Conservation (phyloP, 2,888 invertebrate species). For the Odontothrips loti region DNA sequence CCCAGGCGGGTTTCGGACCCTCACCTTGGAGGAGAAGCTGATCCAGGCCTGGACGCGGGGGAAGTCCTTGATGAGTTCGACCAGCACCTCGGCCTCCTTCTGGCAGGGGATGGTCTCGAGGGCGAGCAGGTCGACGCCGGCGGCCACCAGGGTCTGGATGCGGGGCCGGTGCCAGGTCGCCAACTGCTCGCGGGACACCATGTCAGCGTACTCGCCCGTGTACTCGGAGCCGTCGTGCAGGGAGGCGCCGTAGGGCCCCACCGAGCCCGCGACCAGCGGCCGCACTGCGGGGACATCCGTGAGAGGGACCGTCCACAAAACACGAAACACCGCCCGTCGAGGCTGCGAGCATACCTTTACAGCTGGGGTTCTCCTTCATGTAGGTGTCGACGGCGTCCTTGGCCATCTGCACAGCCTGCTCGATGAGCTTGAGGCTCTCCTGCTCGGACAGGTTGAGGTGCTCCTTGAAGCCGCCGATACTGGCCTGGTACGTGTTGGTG, state of each 20-base stretch:
- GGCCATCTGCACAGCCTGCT: slow-evolving; percentile 68
- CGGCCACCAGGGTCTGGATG: slow-evolving; percentile 70
- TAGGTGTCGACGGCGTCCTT: slow-evolving; percentile 64
- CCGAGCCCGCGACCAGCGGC: slow-evolving; percentile 77
- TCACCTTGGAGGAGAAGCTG: slow-evolving; percentile 79
- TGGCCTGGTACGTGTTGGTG: slow-evolving; percentile 88
- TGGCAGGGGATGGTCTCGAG: slow-evolving; percentile 89
- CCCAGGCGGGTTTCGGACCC: slow-evolving; percentile 31
- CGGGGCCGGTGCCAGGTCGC: slow-evolving; percentile 81
- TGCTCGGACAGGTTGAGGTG: slow-evolving; percentile 64
- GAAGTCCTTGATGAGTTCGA: slow-evolving; percentile 72
- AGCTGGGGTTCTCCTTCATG: slow-evolving; percentile 52
- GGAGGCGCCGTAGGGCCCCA: slow-evolving; percentile 90
- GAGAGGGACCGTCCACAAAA: background rate
- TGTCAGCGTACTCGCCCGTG: slow-evolving; percentile 73
- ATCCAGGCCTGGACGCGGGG: slow-evolving; percentile 80
- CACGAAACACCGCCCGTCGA: background rate
- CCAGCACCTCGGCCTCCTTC: slow-evolving; percentile 75
- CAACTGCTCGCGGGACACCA: slow-evolving; percentile 61
- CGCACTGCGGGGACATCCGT: slow-evolving; percentile 36
- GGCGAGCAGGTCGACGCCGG: slow-evolving; percentile 79
- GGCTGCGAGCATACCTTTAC: background rate
- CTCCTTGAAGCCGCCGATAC: slow-evolving; percentile 68
- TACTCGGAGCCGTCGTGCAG: slow-evolving; percentile 91
- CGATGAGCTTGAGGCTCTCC: slow-evolving; percentile 67